phyloP scores from a whole-genome alignment of 2,113 vertebrate species.

The Caloenas nicobarica region DNA sequence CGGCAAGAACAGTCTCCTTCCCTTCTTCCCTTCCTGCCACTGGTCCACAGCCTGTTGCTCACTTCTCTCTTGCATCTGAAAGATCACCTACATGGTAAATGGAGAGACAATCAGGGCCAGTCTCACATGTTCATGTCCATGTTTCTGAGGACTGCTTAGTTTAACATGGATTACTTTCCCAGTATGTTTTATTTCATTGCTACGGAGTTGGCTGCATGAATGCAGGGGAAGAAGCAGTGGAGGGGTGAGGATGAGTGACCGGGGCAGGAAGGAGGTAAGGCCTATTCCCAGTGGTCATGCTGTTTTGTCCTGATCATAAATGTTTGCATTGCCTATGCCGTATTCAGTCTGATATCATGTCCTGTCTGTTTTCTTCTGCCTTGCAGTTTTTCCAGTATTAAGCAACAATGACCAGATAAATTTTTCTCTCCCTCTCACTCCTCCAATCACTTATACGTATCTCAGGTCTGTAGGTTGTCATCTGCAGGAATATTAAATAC shows the following conservation, averaged over 20 bases:
- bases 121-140: background rate
- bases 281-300: background rate
- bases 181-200: background rate
- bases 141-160: background rate
- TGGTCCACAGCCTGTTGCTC: background rate
- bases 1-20: background rate
- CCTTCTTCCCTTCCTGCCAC: background rate
- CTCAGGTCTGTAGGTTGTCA: background rate
- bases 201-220: background rate
- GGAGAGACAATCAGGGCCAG: rapidly evolving
- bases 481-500: background rate
- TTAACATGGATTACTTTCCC: rapidly evolving
- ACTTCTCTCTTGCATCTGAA: background rate
- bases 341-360: background rate
- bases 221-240: background rate
- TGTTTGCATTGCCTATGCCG: background rate
- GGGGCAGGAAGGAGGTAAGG: background rate
- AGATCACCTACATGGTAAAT: background rate
- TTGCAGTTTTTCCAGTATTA: background rate
- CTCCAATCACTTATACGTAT: background rate
- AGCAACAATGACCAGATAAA: background rate
- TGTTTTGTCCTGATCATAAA: background rate
- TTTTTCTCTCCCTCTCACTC: background rate
- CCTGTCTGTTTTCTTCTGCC: background rate
- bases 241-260: background rate